Conservation (phyloP, 2,888 invertebrate genomes). For the Dorcus hopei region DNA sequence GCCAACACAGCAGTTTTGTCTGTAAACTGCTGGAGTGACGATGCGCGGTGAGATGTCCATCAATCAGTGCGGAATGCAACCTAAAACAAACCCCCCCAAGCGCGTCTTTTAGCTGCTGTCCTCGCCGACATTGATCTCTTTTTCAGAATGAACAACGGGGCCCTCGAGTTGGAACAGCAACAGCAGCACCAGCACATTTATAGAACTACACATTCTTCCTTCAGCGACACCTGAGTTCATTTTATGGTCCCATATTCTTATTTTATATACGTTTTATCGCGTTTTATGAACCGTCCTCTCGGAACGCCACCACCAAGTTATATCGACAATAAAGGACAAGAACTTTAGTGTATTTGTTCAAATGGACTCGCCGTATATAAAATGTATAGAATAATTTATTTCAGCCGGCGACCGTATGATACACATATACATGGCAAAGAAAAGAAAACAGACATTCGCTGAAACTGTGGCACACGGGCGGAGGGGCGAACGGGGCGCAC, state of each 20-base stretch:
- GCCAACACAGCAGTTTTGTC: background rate
- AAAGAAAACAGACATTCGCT: slow-evolving; percentile 1
- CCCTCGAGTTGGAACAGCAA: background rate
- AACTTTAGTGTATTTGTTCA: slow-evolving; percentile 47
- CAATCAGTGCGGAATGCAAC: slow-evolving; percentile 38
- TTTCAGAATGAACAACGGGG: slow-evolving; percentile 7
- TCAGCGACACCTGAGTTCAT: slow-evolving; percentile 31
- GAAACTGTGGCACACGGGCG: slow-evolving; percentile 1
- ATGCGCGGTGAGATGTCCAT: slow-evolving; percentile 23
- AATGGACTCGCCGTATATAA: slow-evolving; percentile 43
- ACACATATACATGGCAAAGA: slow-evolving; percentile 12
- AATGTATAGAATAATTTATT: slow-evolving; percentile 51
- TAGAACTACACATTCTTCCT: slow-evolving; percentile 23
- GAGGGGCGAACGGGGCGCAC: background rate
- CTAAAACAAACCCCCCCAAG: slow-evolving; percentile 36
- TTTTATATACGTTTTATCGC: slow-evolving; percentile 34
- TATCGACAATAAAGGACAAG: slow-evolving; percentile 41
- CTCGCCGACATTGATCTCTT: slow-evolving; percentile 19
- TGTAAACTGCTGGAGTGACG: slow-evolving; percentile 8
- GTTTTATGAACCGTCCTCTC: slow-evolving; percentile 33
- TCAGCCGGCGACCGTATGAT: slow-evolving; percentile 25
- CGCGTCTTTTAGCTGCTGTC: slow-evolving; percentile 30
- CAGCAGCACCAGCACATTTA: slow-evolving; percentile 18
- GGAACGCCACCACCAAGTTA: slow-evolving; percentile 32
- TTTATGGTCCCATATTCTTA: slow-evolving; percentile 35